Percentiles rank a stretch among this genome's conserved stretches.
These are phyloP conservation scores for Tachysurus fulvidraco DNA, from an alignment of 2,113 vertebrate species.

Conservation along the genomic window DNA sequence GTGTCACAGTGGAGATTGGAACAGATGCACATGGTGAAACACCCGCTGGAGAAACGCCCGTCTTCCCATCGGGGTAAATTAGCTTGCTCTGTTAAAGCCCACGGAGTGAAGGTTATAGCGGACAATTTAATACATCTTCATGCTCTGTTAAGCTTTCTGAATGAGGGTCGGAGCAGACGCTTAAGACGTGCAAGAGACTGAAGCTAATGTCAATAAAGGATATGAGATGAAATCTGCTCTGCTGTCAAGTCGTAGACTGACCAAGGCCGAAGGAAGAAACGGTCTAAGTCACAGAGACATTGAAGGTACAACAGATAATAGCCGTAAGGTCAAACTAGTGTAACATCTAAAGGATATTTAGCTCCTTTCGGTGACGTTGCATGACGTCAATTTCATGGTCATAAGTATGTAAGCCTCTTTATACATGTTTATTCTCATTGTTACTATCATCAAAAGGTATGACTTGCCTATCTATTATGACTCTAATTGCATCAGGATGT, in stretches of 20 bases:
- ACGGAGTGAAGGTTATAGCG: slow-evolving; percentile 1
- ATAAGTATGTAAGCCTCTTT: not conserved
- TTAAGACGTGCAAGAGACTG: not conserved
- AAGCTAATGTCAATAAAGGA: slow-evolving; percentile 10
- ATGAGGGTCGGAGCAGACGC: not conserved
- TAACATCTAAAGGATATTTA: not conserved
- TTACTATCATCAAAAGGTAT: not conserved
- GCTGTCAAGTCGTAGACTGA: not conserved
- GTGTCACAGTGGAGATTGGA: slow-evolving; percentile 33
- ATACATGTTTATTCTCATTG: not conserved
- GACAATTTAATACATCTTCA: slow-evolving; percentile 18
- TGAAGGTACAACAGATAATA: not conserved
- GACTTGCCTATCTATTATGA: not conserved
- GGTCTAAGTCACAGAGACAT: not conserved
- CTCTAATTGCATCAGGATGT: not conserved
- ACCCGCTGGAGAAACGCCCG: slow-evolving; percentile 12
- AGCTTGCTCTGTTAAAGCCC: slow-evolving; percentile 12
- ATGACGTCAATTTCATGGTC: not conserved
- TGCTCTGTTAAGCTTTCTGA: slow-evolving; percentile 28
- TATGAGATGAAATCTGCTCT: not conserved
- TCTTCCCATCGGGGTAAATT: slow-evolving; percentile 12
- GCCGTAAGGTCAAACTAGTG: not conserved
- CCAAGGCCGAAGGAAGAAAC: not conserved
- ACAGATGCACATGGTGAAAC: slow-evolving; percentile 29
- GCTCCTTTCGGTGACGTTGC: not conserved